These are phyloP conservation scores for Tetrao urogallus DNA, from an alignment of 2,113 vertebrate species.

Conservation along the genomic window DNA sequence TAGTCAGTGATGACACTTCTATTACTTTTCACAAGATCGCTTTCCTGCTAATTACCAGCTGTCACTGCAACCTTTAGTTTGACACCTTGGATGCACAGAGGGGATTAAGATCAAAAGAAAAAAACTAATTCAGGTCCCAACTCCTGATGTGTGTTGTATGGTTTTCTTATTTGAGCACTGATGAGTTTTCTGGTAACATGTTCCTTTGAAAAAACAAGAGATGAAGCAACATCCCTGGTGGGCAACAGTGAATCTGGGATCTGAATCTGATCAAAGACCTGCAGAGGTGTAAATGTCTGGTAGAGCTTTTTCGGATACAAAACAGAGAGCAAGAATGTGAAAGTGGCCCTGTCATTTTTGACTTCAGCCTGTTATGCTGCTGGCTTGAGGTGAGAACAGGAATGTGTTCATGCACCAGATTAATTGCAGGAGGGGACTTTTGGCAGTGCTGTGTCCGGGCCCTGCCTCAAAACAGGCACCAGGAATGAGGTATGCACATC, in stretches of 20 bases:
- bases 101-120: background rate
- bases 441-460: background rate
- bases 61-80: background rate
- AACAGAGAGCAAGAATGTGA: background rate
- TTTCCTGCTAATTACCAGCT: background rate
- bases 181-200: background rate
- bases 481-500: fast-evolving
- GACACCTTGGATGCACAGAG: background rate
- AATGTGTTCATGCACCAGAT: background rate
- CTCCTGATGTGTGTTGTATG: background rate
- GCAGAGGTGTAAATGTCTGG: background rate
- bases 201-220: background rate
- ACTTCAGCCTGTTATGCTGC: background rate
- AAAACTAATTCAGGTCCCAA: background rate
- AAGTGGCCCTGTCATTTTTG: background rate
- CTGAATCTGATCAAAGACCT: background rate
- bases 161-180: background rate
- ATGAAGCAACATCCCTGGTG: background rate
- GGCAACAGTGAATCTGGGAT: background rate
- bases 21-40: background rate
- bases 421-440: background rate
- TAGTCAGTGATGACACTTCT: background rate
- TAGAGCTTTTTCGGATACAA: background rate
- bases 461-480: background rate
- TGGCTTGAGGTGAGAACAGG: background rate